A percentile compares a stretch with the other conserved stretches of the same genome.
Conservation (phyloP, 2,113 vertebrate genomes). For the Phodopus roborovskii region DNA sequence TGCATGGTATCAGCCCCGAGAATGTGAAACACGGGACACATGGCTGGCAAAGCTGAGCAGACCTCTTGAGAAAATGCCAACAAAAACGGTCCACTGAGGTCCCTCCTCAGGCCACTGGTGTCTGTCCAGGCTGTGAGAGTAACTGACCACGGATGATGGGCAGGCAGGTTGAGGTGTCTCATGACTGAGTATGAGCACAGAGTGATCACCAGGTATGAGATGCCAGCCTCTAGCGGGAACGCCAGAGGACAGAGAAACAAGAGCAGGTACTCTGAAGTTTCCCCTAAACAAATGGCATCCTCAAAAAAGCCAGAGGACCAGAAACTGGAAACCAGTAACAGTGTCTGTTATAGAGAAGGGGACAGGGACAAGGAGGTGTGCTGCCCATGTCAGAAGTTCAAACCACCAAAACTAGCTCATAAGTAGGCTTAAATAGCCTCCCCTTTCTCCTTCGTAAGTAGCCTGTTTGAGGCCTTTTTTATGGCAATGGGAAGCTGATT, state of each 20-base stretch:
- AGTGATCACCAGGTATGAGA: neutral
- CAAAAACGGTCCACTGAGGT: neutral
- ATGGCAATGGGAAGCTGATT: neutral
- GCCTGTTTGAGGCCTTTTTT: neutral
- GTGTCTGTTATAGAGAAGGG: neutral
- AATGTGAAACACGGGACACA: neutral
- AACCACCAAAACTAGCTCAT: too few species aligned
- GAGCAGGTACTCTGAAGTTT: neutral
- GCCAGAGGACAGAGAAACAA: neutral
- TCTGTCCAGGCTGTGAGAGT: too few species aligned
- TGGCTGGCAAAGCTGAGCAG: neutral
- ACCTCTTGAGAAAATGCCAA: neutral
- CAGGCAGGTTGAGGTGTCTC: neutral
- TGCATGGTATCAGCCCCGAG: too few species aligned
- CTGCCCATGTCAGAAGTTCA: neutral
- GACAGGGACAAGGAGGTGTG: accelerated
- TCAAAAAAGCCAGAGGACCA: neutral
- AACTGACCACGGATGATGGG: too few species aligned
- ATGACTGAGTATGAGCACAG: neutral
- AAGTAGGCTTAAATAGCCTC: neutral
- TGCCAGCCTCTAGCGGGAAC: neutral
- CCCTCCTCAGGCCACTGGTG: too few species aligned
- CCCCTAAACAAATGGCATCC: neutral
- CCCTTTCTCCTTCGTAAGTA: neutral
- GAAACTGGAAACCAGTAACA: neutral